Evolutionary conservation across 2,113 vertebrate species (phyloP).

Genomic region (Microtus richardsoni): DNA sequence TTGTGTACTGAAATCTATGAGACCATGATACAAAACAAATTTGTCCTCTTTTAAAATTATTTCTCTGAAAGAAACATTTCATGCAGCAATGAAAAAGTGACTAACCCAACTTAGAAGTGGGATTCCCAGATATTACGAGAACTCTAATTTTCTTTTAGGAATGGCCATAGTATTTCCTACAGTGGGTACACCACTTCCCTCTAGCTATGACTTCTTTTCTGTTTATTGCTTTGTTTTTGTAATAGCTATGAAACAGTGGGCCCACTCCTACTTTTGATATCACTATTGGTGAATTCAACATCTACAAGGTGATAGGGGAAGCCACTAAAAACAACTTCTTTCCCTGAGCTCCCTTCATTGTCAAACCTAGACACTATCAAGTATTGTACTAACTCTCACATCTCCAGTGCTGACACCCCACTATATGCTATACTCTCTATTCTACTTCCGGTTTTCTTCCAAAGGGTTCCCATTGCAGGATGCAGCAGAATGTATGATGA

Average conservation of each 20-base stretch:
- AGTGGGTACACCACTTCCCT: neutral
- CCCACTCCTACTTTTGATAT: slow-evolving; percentile 24
- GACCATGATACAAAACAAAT: neutral
- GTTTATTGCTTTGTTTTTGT: neutral
- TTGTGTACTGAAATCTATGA: neutral
- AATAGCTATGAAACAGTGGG: neutral
- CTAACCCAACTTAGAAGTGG: neutral
- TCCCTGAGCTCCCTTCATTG: neutral
- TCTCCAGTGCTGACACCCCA: neutral
- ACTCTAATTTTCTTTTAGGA: slow-evolving; percentile 35
- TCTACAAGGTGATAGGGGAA: neutral
- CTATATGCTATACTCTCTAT: neutral
- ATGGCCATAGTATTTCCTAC: neutral
- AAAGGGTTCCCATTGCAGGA: neutral
- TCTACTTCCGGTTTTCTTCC: neutral
- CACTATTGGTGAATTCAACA: neutral
- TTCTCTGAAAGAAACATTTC: neutral
- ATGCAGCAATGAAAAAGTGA: neutral
- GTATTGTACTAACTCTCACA: neutral
- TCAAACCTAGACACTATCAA: neutral
- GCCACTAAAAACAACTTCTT: neutral
- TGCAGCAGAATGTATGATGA: neutral
- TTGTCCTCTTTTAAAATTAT: neutral
- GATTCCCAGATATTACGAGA: neutral
- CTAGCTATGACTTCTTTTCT: neutral